Base-by-base conservation (phyloP, 2,888 invertebrate species). In the Drosophila vallismaia region DNA sequence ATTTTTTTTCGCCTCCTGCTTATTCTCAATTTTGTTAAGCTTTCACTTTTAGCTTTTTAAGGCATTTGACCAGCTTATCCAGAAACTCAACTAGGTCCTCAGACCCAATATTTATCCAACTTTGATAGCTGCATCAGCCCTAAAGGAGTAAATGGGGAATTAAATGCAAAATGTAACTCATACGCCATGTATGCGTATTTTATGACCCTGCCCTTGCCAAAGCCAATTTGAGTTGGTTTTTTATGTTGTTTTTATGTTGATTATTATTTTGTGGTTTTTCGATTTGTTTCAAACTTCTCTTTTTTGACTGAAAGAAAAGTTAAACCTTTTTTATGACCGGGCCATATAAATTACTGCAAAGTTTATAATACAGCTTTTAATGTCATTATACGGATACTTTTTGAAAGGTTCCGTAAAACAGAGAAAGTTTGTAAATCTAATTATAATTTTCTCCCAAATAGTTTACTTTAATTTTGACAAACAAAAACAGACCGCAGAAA, bases 31-130 rank as follows among this genome's bases (percentile, higher is more conserved):
- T 71, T 71, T 57, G 64, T 71, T 71, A 57, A 52, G 72, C 71
- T 71, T 68, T 57, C 51, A 63, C 71, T 71, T 71, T 71, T 71
- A 40, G 71, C 71, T 63, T 56, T 71, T 72, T 44, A 50, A 56
- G 71, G 52, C 57, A 66, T 76, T 79, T 70, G 52, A 45, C 59
- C 60, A 42, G 71, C 71, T 69, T 59, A 59, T 14, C 14, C 40
- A 60, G 60, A 54, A 70, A 70, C 44, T 70, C 38, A 69, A 59
- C 44, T 40, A 56, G 6, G 12, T 3, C 7, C 14, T 36, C n/a
- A 33, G 10, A n/a, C 51, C 7, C 8, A 6, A 14, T 10, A 14
- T 29, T 28, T 46, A 46, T 40, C 26, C 14, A 8, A 8, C 40
- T 52, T 36, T 54, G 54, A 29, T 36, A 14, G 42, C 49, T 44